phyloP scores from a whole-genome alignment of 2,888 invertebrate species.

The Nemotelus pantherinus region DNA sequence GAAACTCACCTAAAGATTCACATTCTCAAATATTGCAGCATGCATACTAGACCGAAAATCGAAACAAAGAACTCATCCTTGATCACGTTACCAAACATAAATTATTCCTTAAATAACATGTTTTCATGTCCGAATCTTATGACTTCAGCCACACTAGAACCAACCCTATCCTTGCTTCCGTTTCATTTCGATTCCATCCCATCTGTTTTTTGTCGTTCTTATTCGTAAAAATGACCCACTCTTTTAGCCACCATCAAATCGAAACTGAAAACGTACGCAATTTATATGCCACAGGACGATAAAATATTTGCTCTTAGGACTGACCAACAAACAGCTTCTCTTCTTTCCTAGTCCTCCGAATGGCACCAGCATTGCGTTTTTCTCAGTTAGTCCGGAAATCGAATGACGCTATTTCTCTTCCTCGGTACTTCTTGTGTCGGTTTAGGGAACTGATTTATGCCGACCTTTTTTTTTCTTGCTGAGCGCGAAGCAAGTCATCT shows the following conservation, averaged over 20 bases:
- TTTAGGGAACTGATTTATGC: constrained; percentile 35
- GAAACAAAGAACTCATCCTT: too few species aligned
- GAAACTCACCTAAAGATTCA: too few species aligned
- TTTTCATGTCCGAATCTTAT: constrained; percentile 33
- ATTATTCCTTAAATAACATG: constrained; percentile 27
- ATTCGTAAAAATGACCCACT: too few species aligned
- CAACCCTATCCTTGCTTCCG: background rate
- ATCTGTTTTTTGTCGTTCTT: constrained; percentile 2
- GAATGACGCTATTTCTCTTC: too few species aligned
- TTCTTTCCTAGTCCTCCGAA: background rate
- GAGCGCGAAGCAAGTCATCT: constrained; percentile 9
- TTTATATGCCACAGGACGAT: constrained; percentile 13
- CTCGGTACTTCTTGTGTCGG: background rate
- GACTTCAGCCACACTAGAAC: background rate
- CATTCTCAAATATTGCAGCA: too few species aligned
- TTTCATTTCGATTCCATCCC: background rate
- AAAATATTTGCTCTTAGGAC: constrained; percentile 15
- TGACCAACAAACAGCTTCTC: background rate
- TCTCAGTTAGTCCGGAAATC: background rate
- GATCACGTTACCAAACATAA: background rate
- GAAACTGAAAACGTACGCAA: constrained; percentile 14
- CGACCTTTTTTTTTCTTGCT: background rate
- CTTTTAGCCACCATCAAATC: background rate
- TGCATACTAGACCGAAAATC: too few species aligned
- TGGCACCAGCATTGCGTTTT: background rate